Evolutionary conservation across 2,888 invertebrate species (phyloP), one percentile per base, ranked within the genome.

Genomic region (Tachina lurida): DNA sequence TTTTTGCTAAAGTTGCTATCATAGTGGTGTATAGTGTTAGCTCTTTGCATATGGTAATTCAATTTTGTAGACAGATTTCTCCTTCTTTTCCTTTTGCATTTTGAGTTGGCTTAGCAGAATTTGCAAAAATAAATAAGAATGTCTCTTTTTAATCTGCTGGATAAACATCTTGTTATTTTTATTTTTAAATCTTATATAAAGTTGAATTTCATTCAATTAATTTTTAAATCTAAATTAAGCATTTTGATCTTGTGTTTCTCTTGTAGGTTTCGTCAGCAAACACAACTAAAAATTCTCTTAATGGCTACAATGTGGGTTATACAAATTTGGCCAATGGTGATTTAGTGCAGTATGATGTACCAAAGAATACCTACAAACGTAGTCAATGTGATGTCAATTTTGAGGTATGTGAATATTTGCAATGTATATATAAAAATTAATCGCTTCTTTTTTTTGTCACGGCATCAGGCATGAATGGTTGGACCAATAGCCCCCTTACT

Each of bases 351-450:
- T 92, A 92, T 74, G 92, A 92, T 88, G 89, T 91, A 86, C 92
- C 92, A 70, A 91, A 90, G 88, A 91, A 91, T 84, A 88, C 89
- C 63, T 89, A 90, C 84, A 91, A 89, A 77, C 91, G 90, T 87
- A 90, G 89, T 87, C 90, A 90, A 85, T 87, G 88, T 88, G 91
- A 91, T 91, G 90, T 91, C 89, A 91, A 91, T 90, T 92, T 91
- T 88, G 92, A 92, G 92, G 92, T 92, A 86, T 70, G 88, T 88
- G 65, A 49, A 15, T 56, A 22, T 22, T 8, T 17, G 8, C 10
- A 43, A 43, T 17, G 12, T 52, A 22, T 52, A 49, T 49, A 15
- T 2, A 31, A 2, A 58, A 31, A 31, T 3, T 39, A 13, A 19
- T 13, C 7, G 3, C 1, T 22, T 3, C 3, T 3, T 22, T 22